Conservation (phyloP, 2,888 invertebrate genomes). For the Pheosia tremula region DNA sequence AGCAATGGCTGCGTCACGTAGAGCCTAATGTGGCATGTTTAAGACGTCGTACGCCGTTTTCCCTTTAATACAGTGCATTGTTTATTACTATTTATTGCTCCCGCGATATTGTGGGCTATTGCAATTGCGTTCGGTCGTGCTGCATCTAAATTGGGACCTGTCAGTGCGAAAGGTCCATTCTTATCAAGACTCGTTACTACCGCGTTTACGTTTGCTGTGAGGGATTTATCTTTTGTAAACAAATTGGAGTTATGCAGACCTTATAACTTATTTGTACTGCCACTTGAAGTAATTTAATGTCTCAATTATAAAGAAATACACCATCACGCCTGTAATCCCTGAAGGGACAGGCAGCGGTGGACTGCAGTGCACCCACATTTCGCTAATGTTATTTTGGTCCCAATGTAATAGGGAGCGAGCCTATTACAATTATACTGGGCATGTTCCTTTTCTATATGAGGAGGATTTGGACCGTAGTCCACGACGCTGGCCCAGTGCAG, state of each 20-base stretch:
- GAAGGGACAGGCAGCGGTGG: too few species aligned
- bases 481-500: too few species aligned
- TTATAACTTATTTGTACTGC: not conserved
- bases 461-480: too few species aligned
- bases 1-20: slow-evolving; percentile 26
- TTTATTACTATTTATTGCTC: slow-evolving; percentile 34
- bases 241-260: not conserved
- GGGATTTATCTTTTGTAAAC: slow-evolving; percentile 1
- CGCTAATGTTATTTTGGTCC: too few species aligned
- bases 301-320: not conserved
- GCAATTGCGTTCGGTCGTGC: slow-evolving; percentile 29
- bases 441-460: too few species aligned
- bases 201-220: not conserved
- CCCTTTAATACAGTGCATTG: slow-evolving; percentile 34
- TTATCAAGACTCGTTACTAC: not conserved
- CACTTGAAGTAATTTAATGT: not conserved
- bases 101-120: slow-evolving; percentile 16
- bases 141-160: slow-evolving; percentile 28
- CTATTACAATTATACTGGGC: too few species aligned
- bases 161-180: slow-evolving; percentile 16
- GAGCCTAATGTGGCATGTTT: slow-evolving; percentile 49
- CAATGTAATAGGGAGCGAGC: too few species aligned
- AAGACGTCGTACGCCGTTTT: slow-evolving; percentile 37
- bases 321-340: too few species aligned
- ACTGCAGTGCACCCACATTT: too few species aligned